A percentile compares a stretch with the other conserved stretches of the same genome.
Conservation (phyloP, 2,888 invertebrate genomes). For the Sialis fuliginosa region DNA sequence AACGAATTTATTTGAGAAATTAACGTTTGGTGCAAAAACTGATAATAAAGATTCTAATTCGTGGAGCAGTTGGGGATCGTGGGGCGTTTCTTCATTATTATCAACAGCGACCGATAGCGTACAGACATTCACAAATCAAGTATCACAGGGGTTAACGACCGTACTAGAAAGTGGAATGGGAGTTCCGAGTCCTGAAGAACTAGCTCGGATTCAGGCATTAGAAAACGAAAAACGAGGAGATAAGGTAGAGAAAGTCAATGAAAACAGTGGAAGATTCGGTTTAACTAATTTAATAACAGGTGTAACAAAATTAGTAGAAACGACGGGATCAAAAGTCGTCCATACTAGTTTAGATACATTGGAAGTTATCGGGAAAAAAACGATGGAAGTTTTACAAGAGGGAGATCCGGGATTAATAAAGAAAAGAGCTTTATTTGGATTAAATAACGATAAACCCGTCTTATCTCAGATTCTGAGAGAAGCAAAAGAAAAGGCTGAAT, state of each 20-base stretch:
- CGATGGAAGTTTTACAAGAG: conserved; percentile 82
- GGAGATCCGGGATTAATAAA: conserved; percentile 79
- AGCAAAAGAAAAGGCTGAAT: conserved; percentile 51
- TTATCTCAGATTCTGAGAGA: conserved; percentile 49
- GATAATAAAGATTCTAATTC: conserved; percentile 8
- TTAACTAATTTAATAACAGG: conserved; percentile 48
- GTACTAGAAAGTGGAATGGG: conserved; percentile 70
- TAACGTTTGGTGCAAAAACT: conserved; percentile 10
- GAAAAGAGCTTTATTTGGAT: conserved; percentile 47
- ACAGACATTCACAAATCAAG: conserved; percentile 58
- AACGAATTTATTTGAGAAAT: conserved; percentile 18
- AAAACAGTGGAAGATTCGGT: conserved; percentile 25
- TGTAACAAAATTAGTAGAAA: conserved; percentile 51
- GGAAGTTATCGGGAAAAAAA: conserved; percentile 87
- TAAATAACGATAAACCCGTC: conserved; percentile 40
- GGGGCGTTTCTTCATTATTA: conserved; percentile 58
- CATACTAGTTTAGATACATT: conserved; percentile 71
- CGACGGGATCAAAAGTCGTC: conserved; percentile 54
- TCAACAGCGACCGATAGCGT: conserved; percentile 61
- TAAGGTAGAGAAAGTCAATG: conserved; percentile 1
- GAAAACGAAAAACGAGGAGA: conserved; percentile 12
- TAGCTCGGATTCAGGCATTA: conserved; percentile 34
- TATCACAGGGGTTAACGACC: conserved; percentile 62
- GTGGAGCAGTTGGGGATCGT: conserved; percentile 50
- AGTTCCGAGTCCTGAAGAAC: conserved; percentile 63